A percentile compares a stretch with the other conserved stretches of the same genome.
Evolutionary conservation across 2,888 invertebrate species (phyloP).

Genomic region (Meteorus cinctellus): DNA sequence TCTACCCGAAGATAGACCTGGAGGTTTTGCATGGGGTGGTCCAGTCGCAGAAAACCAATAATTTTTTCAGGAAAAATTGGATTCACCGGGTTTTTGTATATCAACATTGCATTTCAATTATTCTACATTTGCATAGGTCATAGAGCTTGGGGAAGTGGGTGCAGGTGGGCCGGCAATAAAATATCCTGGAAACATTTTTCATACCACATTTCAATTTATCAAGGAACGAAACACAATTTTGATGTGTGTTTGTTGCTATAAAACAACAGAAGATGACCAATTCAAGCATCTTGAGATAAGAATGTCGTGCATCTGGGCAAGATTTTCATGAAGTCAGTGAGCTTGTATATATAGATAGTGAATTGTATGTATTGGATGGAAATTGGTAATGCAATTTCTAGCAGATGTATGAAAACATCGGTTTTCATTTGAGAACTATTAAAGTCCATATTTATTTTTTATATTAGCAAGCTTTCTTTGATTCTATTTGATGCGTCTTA

Average conservation of each 20-base stretch:
- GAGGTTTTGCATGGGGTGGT: constrained; percentile 88
- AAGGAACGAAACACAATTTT: neutral
- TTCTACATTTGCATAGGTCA: neutral
- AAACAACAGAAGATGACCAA: neutral
- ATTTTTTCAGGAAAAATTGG: constrained; percentile 38
- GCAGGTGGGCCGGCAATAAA: neutral
- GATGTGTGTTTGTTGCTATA: neutral
- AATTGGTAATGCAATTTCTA: neutral
- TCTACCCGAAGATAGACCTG: constrained; percentile 90
- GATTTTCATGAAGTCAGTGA: constrained; percentile 9
- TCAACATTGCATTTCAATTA: constrained; percentile 5
- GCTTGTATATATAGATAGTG: constrained; percentile 34
- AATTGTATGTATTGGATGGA: constrained; percentile 24
- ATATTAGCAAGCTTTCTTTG: neutral
- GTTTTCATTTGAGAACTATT: neutral
- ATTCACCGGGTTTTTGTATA: constrained; percentile 1
- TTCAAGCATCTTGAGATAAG: neutral
- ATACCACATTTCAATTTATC: constrained; percentile 7
- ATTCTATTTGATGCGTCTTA: neutral
- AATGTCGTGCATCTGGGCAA: neutral
- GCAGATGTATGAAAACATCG: neutral
- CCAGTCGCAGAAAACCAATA: constrained; percentile 69
- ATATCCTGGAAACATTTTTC: neutral
- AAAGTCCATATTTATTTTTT: constrained; percentile 3
- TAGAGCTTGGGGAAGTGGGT: neutral